Base-by-base conservation (phyloP, 2,797 vertebrate genomes). In the Danio tinwini region DNA sequence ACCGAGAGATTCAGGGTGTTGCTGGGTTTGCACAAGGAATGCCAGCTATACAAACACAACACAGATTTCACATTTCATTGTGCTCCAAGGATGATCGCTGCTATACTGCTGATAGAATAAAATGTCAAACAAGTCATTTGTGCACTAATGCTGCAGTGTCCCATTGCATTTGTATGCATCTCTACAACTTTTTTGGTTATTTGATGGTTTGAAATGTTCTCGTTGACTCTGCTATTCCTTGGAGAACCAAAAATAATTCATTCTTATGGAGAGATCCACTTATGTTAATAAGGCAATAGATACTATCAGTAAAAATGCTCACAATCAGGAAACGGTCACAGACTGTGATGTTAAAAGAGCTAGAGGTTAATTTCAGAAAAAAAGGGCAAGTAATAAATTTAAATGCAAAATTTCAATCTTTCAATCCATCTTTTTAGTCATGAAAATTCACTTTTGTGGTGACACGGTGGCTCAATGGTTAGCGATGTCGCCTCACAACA, bases 1-100 rank as follows among this genome's bases (percentile, higher is more conserved):
- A 83, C 83, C n/a, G 70, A 73, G 83, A 80, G 81, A 82, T 81
- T 82, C 70, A 49, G 83, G 82, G 82, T 83, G 85, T 86, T 85
- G 79, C 81, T 80, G 69, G 81, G 67, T 80, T 81, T 85, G 81
- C 81, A 76, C 63, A 86, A 80, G 78, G 75, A 85, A 85, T 74
- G 81, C 75, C 79, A 80, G 80, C 71, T 85, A 80, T 65, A 67
- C 19, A 65, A 69, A 83, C 68, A 65, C 21, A 71, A 82, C 73
- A 59, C 58, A 71, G 65, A 47, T 49, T 80, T 55, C 50, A 65
- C 68, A 58, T 47, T 73, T 64, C 81, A 74, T 53, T 72, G 81
- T 45, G 19, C 64, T 71, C 50, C 1, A 13, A n/a, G 72, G 45
- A 68, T 56, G 56, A 45, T 50, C 14, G 11, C 45, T 39, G n/a